Evolutionary conservation across 2,888 invertebrate genomes (phyloP).

Genomic region (Agapetus fuscipes): DNA sequence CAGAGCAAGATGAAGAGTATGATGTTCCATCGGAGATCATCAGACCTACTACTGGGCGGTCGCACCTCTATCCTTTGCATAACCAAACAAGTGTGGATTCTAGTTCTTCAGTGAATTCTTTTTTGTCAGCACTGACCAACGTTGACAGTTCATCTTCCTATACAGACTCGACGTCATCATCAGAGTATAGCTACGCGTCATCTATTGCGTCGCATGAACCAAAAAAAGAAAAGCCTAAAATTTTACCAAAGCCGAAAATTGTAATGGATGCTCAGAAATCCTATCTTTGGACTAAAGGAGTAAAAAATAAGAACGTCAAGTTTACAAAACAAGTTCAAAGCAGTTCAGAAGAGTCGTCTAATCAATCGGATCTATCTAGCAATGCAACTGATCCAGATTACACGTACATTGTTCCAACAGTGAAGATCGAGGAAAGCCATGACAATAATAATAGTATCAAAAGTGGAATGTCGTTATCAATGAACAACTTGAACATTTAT

Average conservation of each 20-base stretch:
- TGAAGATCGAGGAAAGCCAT: no score
- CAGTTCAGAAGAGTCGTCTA: slow-evolving; percentile 29
- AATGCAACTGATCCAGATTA: slow-evolving; percentile 17
- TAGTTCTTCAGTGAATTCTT: slow-evolving; percentile 42
- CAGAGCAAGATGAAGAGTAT: slow-evolving; percentile 15
- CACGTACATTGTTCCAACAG: no score
- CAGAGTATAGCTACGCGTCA: slow-evolving; percentile 30
- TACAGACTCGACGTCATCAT: no score
- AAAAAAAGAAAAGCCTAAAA: neutral
- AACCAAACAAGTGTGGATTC: slow-evolving; percentile 32
- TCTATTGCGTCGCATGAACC: slow-evolving; percentile 35
- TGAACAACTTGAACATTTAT: neutral
- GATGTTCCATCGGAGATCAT: slow-evolving; percentile 35
- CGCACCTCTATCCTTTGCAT: slow-evolving; percentile 35
- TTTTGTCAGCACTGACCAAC: slow-evolving; percentile 40
- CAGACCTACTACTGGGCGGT: slow-evolving; percentile 36
- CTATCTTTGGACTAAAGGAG: no score
- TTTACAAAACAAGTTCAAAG: no score
- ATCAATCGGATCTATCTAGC: neutral
- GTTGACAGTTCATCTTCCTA: slow-evolving; percentile 30
- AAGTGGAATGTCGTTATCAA: neutral
- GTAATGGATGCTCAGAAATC: no score
- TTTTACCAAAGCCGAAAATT: neutral
- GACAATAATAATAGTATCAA: neutral
- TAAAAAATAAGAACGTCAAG: no score